Conservation (phyloP, 2,888 invertebrate species). For the Sturmia bella region DNA sequence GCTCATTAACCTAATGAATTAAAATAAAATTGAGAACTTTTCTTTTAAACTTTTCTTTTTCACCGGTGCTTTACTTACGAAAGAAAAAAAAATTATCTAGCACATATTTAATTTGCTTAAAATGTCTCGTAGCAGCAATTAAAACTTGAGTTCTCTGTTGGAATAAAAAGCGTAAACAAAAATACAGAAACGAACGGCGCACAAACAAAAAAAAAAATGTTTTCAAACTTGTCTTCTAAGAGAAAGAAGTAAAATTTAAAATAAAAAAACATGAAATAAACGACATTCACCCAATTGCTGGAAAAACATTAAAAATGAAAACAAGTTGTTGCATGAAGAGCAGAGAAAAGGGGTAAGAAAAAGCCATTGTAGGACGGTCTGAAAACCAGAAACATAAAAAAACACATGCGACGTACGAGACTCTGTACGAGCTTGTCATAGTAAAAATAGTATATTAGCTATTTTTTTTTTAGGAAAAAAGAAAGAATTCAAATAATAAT, state of each 20-base stretch:
- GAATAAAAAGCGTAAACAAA: conserved; percentile 27
- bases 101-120: conserved; percentile 20
- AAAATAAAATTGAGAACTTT: conserved; percentile 1
- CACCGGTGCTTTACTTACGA: neutral
- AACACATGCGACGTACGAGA: conserved; percentile 43
- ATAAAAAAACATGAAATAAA: conserved; percentile 53
- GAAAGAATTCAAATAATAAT: neutral
- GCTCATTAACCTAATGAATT: no score
- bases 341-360: neutral
- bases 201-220: neutral
- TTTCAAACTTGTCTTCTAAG: conserved; percentile 38
- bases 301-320: conserved; percentile 68
- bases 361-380: conserved; percentile 36
- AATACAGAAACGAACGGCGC: neutral
- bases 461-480: neutral
- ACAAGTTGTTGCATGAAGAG: conserved; percentile 30
- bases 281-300: conserved; percentile 69
- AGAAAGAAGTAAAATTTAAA: conserved; percentile 5
- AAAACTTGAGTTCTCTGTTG: conserved; percentile 51
- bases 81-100: conserved; percentile 1
- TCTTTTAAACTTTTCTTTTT: neutral
- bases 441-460: conserved; percentile 21
- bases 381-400: conserved; percentile 40
- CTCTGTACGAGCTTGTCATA: conserved; percentile 38
- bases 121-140: conserved; percentile 32